Evolutionary conservation across 2,888 invertebrate genomes (phyloP).

Genomic region (Ectropis crepuscularia): DNA sequence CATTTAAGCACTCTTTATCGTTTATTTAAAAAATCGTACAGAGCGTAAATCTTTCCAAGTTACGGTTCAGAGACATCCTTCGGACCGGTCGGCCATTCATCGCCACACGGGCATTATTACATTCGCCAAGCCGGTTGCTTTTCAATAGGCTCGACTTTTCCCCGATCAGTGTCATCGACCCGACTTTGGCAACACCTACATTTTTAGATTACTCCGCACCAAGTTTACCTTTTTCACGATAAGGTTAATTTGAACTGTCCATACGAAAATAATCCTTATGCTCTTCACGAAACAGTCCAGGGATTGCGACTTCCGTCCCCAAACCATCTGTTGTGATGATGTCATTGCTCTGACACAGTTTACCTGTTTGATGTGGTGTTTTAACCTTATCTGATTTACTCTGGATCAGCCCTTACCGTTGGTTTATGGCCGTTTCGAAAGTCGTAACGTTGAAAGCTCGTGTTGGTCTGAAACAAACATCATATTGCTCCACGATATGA

Average conservation of each 20-base stretch:
- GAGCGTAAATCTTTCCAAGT: conserved; percentile 34
- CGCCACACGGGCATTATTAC: conserved; percentile 10
- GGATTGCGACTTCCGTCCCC: conserved; percentile 18
- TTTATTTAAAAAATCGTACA: conserved; percentile 27
- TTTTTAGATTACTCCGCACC: conserved; percentile 36
- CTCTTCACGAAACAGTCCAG: conserved; percentile 27
- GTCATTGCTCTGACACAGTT: conserved; percentile 57
- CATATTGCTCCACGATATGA: neutral
- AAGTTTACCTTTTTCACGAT: conserved; percentile 33
- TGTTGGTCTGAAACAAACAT: conserved; percentile 13
- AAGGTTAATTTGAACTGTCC: conserved; percentile 12
- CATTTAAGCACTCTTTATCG: conserved; percentile 1
- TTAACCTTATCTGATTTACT: conserved; percentile 52
- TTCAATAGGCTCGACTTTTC: conserved; percentile 49
- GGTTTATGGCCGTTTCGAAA: conserved; percentile 34
- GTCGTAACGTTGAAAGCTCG: conserved; percentile 30
- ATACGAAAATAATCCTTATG: conserved; percentile 29
- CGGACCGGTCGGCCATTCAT: conserved; percentile 47
- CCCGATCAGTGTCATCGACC: conserved; percentile 37
- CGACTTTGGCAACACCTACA: conserved; percentile 41
- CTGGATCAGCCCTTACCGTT: conserved; percentile 42
- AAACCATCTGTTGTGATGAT: conserved; percentile 40
- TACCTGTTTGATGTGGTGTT: conserved; percentile 53
- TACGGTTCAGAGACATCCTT: conserved; percentile 52
- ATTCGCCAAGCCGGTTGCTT: conserved; percentile 42